These are phyloP conservation scores for Apteryx owenii DNA, from an alignment of 2,113 vertebrate species.

Conservation along the genomic window DNA sequence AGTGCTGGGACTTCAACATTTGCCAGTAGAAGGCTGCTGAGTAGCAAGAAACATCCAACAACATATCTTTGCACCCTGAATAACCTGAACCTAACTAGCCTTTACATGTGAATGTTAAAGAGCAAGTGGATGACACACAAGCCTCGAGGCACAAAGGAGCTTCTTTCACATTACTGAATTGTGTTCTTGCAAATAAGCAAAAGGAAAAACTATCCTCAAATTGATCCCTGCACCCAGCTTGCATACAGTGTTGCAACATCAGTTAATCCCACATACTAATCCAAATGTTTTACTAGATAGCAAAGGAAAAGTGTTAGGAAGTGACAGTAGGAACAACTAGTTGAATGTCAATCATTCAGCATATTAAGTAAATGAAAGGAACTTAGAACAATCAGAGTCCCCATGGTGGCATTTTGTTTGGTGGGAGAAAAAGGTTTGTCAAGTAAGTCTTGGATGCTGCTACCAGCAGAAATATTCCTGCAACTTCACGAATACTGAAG, in stretches of 20 bases:
- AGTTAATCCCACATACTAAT: not conserved
- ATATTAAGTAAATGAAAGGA: not conserved
- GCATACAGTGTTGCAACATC: not conserved
- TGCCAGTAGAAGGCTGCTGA: not conserved
- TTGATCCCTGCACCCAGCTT: not conserved
- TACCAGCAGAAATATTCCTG: not conserved
- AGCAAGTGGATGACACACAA: not conserved
- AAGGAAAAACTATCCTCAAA: not conserved
- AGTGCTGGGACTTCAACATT: not conserved
- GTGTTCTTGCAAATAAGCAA: not conserved
- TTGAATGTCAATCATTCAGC: not conserved
- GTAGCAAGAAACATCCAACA: not conserved
- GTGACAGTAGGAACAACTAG: not conserved
- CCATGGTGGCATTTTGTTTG: not conserved
- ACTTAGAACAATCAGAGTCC: not conserved
- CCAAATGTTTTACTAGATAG: not conserved
- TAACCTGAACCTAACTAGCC: not conserved
- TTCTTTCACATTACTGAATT: not conserved
- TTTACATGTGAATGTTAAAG: not conserved
- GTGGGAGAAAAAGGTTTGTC: not conserved
- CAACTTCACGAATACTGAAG: not conserved
- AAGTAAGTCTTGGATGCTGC: not conserved
- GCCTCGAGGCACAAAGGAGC: not conserved
- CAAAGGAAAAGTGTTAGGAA: not conserved
- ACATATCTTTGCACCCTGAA: not conserved